These are phyloP conservation scores for Hydractinia echinata DNA, from an alignment of 30 jellyfish, hydroid and myxozoan genomes.

Conservation along the genomic window DNA sequence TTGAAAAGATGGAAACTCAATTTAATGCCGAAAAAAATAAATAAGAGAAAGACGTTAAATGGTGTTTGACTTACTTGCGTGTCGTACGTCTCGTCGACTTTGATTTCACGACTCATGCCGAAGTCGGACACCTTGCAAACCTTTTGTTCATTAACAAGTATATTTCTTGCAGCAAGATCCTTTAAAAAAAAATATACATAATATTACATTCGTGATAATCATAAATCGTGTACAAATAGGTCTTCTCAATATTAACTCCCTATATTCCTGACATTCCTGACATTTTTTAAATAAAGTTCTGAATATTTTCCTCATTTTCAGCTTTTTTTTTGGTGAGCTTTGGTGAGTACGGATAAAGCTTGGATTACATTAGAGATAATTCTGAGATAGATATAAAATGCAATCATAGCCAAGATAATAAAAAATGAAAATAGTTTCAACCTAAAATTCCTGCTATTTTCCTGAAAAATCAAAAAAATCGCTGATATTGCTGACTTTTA, in stretches of 20 bases:
- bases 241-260: no score
- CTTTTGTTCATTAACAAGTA: slow-evolving; percentile 67
- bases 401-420: no score
- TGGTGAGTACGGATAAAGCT: no score
- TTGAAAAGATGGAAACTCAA: neutral
- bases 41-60: neutral
- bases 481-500: neutral
- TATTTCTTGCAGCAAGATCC: slow-evolving; percentile 97
- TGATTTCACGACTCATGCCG: slow-evolving; percentile 94
- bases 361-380: no score
- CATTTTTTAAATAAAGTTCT: no score
- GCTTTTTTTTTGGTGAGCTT: no score
- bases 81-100: slow-evolving; percentile 82
- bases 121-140: slow-evolving; percentile 95
- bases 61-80: slow-evolving; percentile 55
- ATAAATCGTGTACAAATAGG: no score
- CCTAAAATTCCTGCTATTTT: neutral
- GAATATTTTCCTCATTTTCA: no score
- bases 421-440: no score
- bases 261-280: no score
- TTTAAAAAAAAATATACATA: neutral
- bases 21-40: neutral
- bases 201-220: neutral
- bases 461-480: neutral
- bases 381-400: no score